phyloP scores from a whole-genome alignment of 1,140 invertebrate genomes.

The Drosophila quadrilineata region DNA sequence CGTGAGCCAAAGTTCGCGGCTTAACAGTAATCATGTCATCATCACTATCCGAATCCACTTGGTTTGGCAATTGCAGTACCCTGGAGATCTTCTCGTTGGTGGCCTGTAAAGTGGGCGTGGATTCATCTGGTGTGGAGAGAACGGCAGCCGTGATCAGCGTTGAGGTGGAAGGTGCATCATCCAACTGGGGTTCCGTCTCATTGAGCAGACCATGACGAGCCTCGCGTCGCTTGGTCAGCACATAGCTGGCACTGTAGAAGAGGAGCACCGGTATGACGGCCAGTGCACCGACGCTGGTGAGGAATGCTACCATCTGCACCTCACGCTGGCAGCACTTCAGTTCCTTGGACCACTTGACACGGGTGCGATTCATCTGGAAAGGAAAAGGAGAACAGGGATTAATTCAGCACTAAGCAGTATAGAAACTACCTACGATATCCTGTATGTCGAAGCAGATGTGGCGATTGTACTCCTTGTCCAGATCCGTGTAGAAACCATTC shows the following conservation, averaged over 20 bases:
- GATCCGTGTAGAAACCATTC: constrained; percentile 51
- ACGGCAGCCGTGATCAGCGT: constrained; percentile 51
- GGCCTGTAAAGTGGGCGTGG: neutral
- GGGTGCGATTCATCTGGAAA: constrained; percentile 71
- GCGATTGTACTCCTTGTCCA: constrained; percentile 58
- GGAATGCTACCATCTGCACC: constrained; percentile 39
- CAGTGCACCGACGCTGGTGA: constrained; percentile 34
- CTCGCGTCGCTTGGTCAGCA: constrained; percentile 61
- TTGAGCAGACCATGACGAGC: constrained; percentile 57
- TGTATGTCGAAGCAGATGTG: constrained; percentile 69
- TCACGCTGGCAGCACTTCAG: constrained; percentile 66
- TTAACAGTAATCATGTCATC: too few relatives aligned
- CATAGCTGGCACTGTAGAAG: constrained; percentile 49
- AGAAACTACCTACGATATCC: constrained; percentile 46
- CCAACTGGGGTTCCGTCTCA: constrained; percentile 46
- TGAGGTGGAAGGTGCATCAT: constrained; percentile 47
- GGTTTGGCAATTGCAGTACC: neutral
- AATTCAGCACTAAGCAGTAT: neutral
- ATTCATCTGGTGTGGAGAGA: constrained; percentile 34
- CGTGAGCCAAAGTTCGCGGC: too few relatives aligned
- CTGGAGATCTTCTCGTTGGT: constrained; percentile 35
- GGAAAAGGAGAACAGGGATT: too few relatives aligned
- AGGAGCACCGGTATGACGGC: constrained; percentile 46
- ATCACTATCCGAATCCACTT: too few relatives aligned
- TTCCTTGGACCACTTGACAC: constrained; percentile 60